These are phyloP conservation scores for Sebastes aleutianus DNA, from an alignment of 2,797 vertebrate genomes.

Conservation along the genomic window DNA sequence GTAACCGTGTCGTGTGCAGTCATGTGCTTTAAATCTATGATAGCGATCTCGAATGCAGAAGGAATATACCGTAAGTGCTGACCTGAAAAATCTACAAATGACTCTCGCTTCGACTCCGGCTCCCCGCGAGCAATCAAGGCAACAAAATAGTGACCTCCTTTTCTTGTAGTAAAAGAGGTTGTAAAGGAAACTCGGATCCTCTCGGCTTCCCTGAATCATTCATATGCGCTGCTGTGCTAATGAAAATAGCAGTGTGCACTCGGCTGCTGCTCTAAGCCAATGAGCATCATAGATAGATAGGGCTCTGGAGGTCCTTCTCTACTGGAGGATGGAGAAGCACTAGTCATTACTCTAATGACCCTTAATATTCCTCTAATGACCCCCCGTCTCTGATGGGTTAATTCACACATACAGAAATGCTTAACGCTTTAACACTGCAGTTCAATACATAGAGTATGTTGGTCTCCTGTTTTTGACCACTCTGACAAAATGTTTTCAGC, in stretches of 20 bases:
- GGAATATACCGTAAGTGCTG: slow-evolving; percentile 18
- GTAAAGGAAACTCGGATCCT: slow-evolving; percentile 38
- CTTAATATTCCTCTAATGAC: slow-evolving; percentile 38
- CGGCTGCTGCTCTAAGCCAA: slow-evolving; percentile 31
- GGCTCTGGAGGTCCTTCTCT: slow-evolving; percentile 39
- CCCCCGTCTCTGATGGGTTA: background rate
- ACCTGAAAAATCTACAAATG: slow-evolving; percentile 25
- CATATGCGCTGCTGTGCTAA: slow-evolving; percentile 50
- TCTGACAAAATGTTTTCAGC: background rate
- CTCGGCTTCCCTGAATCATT: slow-evolving; percentile 67
- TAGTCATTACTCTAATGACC: slow-evolving; percentile 53
- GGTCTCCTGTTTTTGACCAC: background rate
- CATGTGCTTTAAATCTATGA: slow-evolving; percentile 4
- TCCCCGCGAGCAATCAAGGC: slow-evolving; percentile 23
- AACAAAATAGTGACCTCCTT: slow-evolving; percentile 63
- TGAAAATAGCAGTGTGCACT: slow-evolving; percentile 53
- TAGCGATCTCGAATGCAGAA: background rate
- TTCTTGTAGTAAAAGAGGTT: slow-evolving; percentile 47
- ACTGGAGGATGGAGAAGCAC: slow-evolving; percentile 30
- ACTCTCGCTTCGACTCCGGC: background rate
- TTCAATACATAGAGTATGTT: background rate
- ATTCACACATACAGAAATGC: slow-evolving; percentile 14
- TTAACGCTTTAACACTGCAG: background rate
- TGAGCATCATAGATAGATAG: slow-evolving; percentile 24
- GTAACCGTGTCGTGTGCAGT: background rate